Evolutionary conservation across 2,888 invertebrate species (phyloP).

Genomic region (Sthenelais limicola): DNA sequence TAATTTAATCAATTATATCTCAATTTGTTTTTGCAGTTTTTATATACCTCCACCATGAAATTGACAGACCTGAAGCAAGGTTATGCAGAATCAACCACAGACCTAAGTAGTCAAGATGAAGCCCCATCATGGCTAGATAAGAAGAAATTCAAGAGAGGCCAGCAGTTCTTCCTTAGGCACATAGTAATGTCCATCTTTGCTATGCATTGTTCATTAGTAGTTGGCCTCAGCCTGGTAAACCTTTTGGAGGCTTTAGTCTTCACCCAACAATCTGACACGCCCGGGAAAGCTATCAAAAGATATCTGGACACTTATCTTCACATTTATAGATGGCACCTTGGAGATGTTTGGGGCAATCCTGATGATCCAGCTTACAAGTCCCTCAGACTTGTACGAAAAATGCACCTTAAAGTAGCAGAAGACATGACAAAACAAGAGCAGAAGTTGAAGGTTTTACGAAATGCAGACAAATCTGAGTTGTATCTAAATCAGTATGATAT

Average conservation of each 20-base stretch:
- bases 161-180: constrained; percentile 81
- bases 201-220: constrained; percentile 84
- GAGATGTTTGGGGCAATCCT: constrained; percentile 78
- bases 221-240: constrained; percentile 83
- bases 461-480: no score
- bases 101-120: no score
- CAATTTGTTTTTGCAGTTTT: no score
- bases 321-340: constrained; percentile 84
- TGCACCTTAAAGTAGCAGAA: constrained; percentile 75
- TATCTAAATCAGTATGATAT: constrained; percentile 89
- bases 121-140: constrained; percentile 73
- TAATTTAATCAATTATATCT: no score
- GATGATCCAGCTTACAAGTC: constrained; percentile 73
- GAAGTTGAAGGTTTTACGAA: no score
- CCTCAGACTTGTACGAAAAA: constrained; percentile 71
- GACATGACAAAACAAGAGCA: constrained; percentile 59
- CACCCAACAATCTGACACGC: constrained; percentile 81
- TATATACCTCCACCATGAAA: no score
- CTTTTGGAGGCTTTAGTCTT: constrained; percentile 81
- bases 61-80: no score
- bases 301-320: constrained; percentile 87
- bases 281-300: constrained; percentile 80
- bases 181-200: constrained; percentile 80
- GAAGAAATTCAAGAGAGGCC: constrained; percentile 76
- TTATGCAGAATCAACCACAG: no score